These are phyloP conservation scores for Ranitomeya variabilis DNA, from an alignment of 2,113 vertebrate genomes.

Conservation along the genomic window DNA sequence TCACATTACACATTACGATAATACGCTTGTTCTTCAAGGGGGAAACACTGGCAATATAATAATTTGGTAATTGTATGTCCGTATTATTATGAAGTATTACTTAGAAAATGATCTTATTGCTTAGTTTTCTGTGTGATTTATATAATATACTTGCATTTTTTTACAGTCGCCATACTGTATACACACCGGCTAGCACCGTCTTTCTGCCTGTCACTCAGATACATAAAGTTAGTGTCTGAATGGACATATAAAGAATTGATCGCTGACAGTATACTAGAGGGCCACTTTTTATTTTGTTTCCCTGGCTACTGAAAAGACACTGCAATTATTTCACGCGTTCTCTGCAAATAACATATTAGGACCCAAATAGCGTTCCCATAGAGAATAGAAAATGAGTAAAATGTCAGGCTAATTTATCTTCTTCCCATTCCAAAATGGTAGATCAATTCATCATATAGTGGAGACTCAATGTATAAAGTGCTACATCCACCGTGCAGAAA, in stretches of 20 bases:
- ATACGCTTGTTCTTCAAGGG: too few relatives aligned
- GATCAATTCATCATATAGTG: slow-evolving; percentile 36
- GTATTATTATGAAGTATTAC: too few relatives aligned
- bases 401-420: slow-evolving; percentile 44
- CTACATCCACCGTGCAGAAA: neutral
- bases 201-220: neutral
- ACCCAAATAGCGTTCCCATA: slow-evolving; percentile 37
- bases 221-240: neutral
- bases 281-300: slow-evolving; percentile 11
- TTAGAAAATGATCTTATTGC: too few relatives aligned
- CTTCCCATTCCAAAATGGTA: slow-evolving; percentile 8
- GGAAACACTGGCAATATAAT: too few relatives aligned
- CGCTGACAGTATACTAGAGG: neutral
- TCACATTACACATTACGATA: too few relatives aligned
- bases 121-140: too few relatives aligned
- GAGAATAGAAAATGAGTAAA: slow-evolving; percentile 42
- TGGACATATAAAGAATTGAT: neutral
- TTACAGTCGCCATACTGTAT: neutral
- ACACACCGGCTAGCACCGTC: neutral
- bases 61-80: too few relatives aligned
- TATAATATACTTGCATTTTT: too few relatives aligned
- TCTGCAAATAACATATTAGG: slow-evolving; percentile 25
- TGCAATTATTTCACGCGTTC: slow-evolving; percentile 39
- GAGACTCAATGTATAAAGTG: slow-evolving; percentile 16
- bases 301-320: slow-evolving; percentile 11